Conservation (phyloP, 2,888 invertebrate genomes). For the Pogonocherus hispidulus region DNA sequence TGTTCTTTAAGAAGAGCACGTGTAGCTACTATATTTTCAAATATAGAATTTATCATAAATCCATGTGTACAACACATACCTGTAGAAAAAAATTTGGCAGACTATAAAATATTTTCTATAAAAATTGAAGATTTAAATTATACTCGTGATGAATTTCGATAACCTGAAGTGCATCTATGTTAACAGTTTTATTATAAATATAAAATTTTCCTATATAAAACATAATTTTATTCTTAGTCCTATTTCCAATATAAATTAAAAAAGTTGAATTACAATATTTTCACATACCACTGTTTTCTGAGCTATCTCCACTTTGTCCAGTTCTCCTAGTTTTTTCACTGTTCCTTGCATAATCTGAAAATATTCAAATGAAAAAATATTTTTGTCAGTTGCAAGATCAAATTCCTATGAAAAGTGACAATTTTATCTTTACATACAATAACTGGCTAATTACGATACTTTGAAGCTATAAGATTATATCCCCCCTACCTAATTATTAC, state of each 20-base stretch:
- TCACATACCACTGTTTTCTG: not conserved
- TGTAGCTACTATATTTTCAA: not conserved
- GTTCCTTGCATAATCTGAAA: not conserved
- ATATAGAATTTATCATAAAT: not conserved
- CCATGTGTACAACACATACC: not conserved
- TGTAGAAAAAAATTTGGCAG: not conserved
- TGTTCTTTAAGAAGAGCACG: not conserved
- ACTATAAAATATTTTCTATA: not conserved
- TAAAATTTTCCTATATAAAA: too few species aligned
- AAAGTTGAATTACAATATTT: not conserved
- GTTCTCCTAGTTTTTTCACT: not conserved
- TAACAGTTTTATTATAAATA: too few species aligned
- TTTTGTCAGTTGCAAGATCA: not conserved
- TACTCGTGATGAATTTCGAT: not conserved
- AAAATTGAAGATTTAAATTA: not conserved
- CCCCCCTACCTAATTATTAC: not conserved
- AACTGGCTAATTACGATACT: not conserved
- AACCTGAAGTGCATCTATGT: too few species aligned
- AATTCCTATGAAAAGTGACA: not conserved
- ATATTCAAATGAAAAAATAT: not conserved
- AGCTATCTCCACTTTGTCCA: not conserved
- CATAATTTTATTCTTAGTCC: too few species aligned
- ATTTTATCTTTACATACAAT: not conserved
- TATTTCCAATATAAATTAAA: not conserved
- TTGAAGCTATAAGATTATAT: not conserved